Percentiles rank a stretch among this genome's conserved stretches.
phyloP scores from a whole-genome alignment of 2,113 vertebrate species.

The Dasyprocta punctata region DNA sequence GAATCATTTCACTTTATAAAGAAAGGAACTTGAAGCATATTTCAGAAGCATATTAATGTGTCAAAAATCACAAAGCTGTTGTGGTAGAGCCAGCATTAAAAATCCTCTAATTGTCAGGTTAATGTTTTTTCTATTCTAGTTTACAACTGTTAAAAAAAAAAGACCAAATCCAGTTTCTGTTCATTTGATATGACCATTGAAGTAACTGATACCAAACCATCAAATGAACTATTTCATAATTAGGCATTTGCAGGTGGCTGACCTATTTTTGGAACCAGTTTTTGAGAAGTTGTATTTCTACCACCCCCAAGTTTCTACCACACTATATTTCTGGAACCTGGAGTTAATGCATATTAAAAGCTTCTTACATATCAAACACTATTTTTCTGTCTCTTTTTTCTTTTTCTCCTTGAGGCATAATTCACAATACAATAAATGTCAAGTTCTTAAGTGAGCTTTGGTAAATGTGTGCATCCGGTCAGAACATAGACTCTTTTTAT shows the following conservation, averaged over 20 bases:
- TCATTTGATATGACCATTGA: not conserved
- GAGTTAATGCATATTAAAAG: not conserved
- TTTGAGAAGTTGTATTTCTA: constrained; percentile 21
- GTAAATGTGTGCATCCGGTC: not conserved
- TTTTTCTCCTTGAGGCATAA: not conserved
- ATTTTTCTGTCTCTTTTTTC: not conserved
- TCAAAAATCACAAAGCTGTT: not conserved
- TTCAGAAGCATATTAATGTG: not conserved
- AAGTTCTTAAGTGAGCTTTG: not conserved
- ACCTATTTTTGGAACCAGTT: constrained; percentile 10
- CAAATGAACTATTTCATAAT: constrained; percentile 17
- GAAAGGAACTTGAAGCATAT: constrained; percentile 3
- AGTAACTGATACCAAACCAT: not conserved
- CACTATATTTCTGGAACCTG: not conserved
- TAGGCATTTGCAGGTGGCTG: not conserved
- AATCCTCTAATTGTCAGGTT: not conserved
- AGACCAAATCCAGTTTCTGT: not conserved
- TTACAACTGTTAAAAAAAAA: not conserved
- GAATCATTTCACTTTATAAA: constrained; percentile 2
- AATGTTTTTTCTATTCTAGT: not conserved
- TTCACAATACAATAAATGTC: not conserved
- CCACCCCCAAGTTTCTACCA: not conserved
- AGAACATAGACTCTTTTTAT: not conserved
- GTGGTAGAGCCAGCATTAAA: not conserved
- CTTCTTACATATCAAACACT: not conserved